Base-by-base conservation (phyloP, 2,113 vertebrate genomes). In the Ascaphus truei region DNA sequence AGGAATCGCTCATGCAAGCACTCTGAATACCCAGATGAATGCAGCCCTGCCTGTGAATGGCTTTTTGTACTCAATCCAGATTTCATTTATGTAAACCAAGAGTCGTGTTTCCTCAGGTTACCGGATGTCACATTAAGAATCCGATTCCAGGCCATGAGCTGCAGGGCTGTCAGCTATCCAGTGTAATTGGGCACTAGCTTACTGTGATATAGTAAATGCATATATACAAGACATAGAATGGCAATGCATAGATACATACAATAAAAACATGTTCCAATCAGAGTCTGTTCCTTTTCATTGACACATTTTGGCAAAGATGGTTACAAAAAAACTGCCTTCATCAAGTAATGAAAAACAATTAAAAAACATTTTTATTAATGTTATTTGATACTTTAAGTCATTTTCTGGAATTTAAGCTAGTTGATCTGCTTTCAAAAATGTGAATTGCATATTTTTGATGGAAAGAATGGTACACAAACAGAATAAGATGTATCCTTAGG, bases 31-130 rank as follows among this genome's bases (percentile, higher is more conserved):
- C 31, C 34, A 64, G 27, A 48, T 18, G 22, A 15, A 64, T 26
- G 29, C 43, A 62, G n/a, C 29, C 13, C 41, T 62, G 60, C 41
- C 10, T 62, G 18, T 62, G 59, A 62, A 62, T 47, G 60, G 43
- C 39, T 62, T 33, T 62, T 62, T 62, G 27, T 62, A n/a, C 60
- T 48, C 60, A 34, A 45, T 61, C 37, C 43, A 61, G 43, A 61
- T 61, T 61, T 61, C 37, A 61, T 61, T 61, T 25, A 61, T 45
- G 39, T 45, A 43, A 61, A 10, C 16, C 27, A 50, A 18, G 29
- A 29, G 25, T 62, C 9, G 9, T 31, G 31, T 62, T 48, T 62
- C 60, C 39, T 47, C 37, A 25, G 16, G 5, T 62, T 62, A 18
- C 16, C 13, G 26, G 2, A 10, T 20, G 25, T 16, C 25, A 27